These are phyloP conservation scores for Megalops cyprinoides DNA, from an alignment of 2,797 vertebrate genomes.

Conservation along the genomic window DNA sequence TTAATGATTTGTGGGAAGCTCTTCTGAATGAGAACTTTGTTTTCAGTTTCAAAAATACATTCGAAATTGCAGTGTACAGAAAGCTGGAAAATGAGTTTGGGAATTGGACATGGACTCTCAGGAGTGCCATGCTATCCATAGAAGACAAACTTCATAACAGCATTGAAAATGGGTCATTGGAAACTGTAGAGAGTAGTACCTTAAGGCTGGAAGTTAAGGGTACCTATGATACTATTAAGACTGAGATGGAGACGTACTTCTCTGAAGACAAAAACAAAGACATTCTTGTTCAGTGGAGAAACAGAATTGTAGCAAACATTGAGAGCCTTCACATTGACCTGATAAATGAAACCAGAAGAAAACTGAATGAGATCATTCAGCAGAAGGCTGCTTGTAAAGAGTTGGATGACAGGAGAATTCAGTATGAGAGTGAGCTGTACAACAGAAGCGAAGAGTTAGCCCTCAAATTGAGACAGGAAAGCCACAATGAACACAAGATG, in stretches of 20 bases:
- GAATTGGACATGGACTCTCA: slow-evolving; percentile 70
- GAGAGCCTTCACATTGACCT: slow-evolving; percentile 46
- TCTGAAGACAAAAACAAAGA: slow-evolving; percentile 57
- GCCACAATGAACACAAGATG: slow-evolving; percentile 43
- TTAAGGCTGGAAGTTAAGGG: slow-evolving; percentile 35
- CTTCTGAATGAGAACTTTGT: slow-evolving; percentile 75
- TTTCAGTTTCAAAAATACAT: slow-evolving; percentile 76
- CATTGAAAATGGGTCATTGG: slow-evolving; percentile 51
- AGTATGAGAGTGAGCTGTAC: slow-evolving; percentile 52
- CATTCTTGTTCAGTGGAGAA: slow-evolving; percentile 63
- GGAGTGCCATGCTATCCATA: slow-evolving; percentile 57
- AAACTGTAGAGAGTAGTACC: not conserved
- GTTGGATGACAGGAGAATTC: slow-evolving; percentile 46
- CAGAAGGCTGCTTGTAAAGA: slow-evolving; percentile 43
- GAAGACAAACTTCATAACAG: slow-evolving; percentile 56
- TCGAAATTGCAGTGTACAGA: slow-evolving; percentile 65
- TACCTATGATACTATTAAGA: slow-evolving; percentile 38
- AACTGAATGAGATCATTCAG: slow-evolving; percentile 40
- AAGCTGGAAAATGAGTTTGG: slow-evolving; percentile 63
- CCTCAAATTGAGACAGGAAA: slow-evolving; percentile 39
- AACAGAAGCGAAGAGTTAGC: slow-evolving; percentile 49
- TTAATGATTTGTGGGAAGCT: slow-evolving; percentile 69
- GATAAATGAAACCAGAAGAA: slow-evolving; percentile 39
- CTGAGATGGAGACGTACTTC: slow-evolving; percentile 59
- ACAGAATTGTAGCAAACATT: slow-evolving; percentile 48